These are phyloP conservation scores for Macaca fascicularis DNA, from an alignment of 2,113 vertebrate species.

Conservation along the genomic window T2T-MFA8v1.1 NC_088394.1:16303501-16304000, in stretches of 20 bases:
- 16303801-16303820: too few relatives aligned
- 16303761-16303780: too few relatives aligned
- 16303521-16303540: fast-evolving
- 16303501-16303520: fast-evolving
- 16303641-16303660: fast-evolving
- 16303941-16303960: too few relatives aligned
- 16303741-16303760: fast-evolving
- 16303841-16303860: fast-evolving
- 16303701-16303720: too few relatives aligned
- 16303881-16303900: fast-evolving
- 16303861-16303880: background rate
- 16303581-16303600: too few relatives aligned
- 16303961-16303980: fast-evolving
- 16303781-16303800: background rate
- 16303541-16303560: too few relatives aligned
- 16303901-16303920: too few relatives aligned
- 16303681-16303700: too few relatives aligned
- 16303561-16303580: fast-evolving
- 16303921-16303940: too few relatives aligned
- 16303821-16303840: too few relatives aligned
- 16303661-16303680: too few relatives aligned
- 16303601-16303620: background rate
- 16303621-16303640: background rate
- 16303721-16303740: too few relatives aligned
- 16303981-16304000: fast-evolving